Conservation (phyloP, 2,113 vertebrate genomes). For the Pteruthius melanotis region DNA sequence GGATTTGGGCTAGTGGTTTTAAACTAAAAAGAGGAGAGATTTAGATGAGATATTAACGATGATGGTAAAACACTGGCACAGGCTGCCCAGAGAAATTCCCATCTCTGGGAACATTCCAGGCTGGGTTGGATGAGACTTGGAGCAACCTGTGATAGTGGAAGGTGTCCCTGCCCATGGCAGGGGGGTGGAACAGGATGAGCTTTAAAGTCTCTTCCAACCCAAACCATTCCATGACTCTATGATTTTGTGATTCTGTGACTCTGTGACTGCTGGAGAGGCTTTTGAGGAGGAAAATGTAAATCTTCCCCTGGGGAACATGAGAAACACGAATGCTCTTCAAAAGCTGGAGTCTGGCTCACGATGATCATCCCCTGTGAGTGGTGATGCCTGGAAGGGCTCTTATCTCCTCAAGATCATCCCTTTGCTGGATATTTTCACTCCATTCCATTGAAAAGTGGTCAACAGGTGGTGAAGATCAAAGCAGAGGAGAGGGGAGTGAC, state of each 20-base stretch:
- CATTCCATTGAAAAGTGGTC: neutral
- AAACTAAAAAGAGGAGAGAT: neutral
- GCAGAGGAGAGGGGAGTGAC: neutral
- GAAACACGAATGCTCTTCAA: neutral
- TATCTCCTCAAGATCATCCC: neutral
- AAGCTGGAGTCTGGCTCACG: neutral
- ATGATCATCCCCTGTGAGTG: neutral
- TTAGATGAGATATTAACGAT: rapidly evolving
- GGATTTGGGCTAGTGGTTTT: neutral
- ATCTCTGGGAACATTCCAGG: neutral
- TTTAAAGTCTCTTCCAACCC: neutral
- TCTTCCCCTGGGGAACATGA: neutral
- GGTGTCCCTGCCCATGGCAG: neutral
- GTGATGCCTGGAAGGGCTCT: neutral
- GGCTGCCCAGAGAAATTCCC: neutral
- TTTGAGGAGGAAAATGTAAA: neutral
- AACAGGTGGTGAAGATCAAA: neutral
- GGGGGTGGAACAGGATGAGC: neutral
- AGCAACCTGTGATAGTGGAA: neutral
- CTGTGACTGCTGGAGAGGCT: neutral
- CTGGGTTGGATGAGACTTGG: rapidly evolving
- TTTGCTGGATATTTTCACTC: neutral
- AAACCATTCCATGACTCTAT: neutral
- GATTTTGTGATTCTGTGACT: neutral
- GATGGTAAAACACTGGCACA: rapidly evolving